Conservation (phyloP, 2,888 invertebrate genomes). For the Cheilosia urbana region DNA sequence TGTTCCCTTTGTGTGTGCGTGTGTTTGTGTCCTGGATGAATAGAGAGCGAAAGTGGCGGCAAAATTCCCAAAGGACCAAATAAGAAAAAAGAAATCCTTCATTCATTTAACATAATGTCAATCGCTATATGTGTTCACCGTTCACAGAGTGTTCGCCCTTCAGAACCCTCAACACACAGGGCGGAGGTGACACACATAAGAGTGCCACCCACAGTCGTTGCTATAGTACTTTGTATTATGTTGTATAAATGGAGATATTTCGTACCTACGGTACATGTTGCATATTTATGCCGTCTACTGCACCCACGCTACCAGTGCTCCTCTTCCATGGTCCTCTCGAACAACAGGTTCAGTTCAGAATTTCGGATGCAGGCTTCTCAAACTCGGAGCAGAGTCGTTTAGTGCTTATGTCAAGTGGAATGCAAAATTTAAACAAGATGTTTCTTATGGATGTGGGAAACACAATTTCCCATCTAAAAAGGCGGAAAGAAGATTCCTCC, state of each 20-base stretch:
- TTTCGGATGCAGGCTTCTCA: constrained; percentile 21
- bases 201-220: neutral
- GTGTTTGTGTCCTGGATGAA: neutral
- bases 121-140: neutral
- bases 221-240: no score
- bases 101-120: constrained; percentile 28
- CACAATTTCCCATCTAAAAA: constrained; percentile 56
- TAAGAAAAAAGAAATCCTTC: constrained; percentile 44
- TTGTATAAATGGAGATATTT: neutral
- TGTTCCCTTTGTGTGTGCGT: constrained; percentile 12
- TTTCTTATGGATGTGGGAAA: constrained; percentile 62
- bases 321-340: constrained; percentile 1
- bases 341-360: constrained; percentile 6
- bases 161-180: constrained; percentile 24
- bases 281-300: neutral
- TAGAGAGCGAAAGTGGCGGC: constrained; percentile 28
- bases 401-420: constrained; percentile 57
- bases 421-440: constrained; percentile 63
- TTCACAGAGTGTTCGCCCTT: constrained; percentile 17
- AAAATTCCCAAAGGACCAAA: constrained; percentile 39
- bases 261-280: neutral
- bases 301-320: neutral
- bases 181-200: constrained; percentile 4
- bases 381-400: neutral
- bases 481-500: constrained; percentile 39